These are phyloP conservation scores for Odontophorus gujanensis DNA, from an alignment of 2,113 vertebrate species.

Conservation along the genomic window DNA sequence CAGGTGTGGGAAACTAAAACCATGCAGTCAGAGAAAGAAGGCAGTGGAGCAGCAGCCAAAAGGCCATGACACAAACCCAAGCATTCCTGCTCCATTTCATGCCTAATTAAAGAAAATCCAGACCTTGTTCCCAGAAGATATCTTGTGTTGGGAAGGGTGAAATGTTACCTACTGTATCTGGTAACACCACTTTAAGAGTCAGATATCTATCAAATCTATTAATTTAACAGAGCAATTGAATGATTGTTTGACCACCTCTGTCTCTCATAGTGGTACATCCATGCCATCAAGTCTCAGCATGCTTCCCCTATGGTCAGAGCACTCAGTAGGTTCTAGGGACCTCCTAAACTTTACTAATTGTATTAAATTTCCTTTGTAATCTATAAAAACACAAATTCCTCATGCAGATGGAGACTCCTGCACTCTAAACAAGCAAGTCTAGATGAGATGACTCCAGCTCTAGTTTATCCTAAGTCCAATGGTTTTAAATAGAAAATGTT, in stretches of 20 bases:
- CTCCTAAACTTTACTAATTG: not conserved
- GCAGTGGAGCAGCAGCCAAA: not conserved
- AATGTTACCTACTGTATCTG: not conserved
- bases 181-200: not conserved
- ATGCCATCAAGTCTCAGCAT: no score
- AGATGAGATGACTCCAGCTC: not conserved
- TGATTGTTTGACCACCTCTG: not conserved
- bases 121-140: not conserved
- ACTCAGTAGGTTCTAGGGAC: not conserved
- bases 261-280: not conserved
- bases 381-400: not conserved
- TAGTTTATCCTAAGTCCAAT: not conserved
- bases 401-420: accelerated
- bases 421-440: accelerated
- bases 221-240: not conserved
- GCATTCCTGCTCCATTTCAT: not conserved
- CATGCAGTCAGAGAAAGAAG: not conserved
- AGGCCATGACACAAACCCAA: not conserved
- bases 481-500: not conserved
- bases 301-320: not conserved
- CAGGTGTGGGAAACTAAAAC: accelerated
- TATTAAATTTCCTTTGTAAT: not conserved
- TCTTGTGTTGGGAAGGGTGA: accelerated
- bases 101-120: not conserved
- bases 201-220: not conserved